Evolutionary conservation across 2,888 invertebrate genomes (phyloP), one percentile per base, ranked within the genome.

Genomic region (Pemphredon lugubris): DNA sequence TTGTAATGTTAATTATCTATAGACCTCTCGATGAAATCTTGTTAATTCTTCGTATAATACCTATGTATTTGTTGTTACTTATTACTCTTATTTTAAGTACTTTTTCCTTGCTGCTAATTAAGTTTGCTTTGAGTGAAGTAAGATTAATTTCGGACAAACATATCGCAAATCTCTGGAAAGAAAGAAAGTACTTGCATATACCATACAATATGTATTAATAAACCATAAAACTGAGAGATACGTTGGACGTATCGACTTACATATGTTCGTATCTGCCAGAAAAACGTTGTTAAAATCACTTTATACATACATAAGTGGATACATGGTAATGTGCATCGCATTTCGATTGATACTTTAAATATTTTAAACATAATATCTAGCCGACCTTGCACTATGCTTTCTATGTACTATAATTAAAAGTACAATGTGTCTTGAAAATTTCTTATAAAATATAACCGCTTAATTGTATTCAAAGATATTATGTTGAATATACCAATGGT

Each of bases 11-110:
- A 59, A 6, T 39, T 47, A 51, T 48, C 21, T 37, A 13, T 57
- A 42, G 40, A 34, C n/a, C n/a, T n/a, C n/a, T n/a, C n/a, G n/a
- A n/a, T n/a, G 47, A 59, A 69, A 68, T 69, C 60, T 50, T 50
- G 42, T 70, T 70, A 70, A 37, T 69, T 13, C 47, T 60, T 69
- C 54, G 18, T 2, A 7, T 26, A 26, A 26, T 26, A 26, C 7
- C 26, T 26, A 48, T 37, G 39, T 69, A 60, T 23, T 21, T 20
- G 42, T 54, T 30, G 44, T 14, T 53, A 44, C 13, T 63, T 69
- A 23, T 42, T 59, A 34, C 30, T 50, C 11, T 34, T n/a, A 3
- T 54, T 70, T 68, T 54, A 70, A 70, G 69, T 70, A 70, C 69
- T 60, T 53, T 32, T 59, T 20, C 7, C 57, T 13, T 48, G 30